A percentile compares a stretch with the other conserved stretches of the same genome.
These are phyloP conservation scores for Mormyrus iriodes DNA, from an alignment of 2,113 vertebrate species.

Conservation along the genomic window DNA sequence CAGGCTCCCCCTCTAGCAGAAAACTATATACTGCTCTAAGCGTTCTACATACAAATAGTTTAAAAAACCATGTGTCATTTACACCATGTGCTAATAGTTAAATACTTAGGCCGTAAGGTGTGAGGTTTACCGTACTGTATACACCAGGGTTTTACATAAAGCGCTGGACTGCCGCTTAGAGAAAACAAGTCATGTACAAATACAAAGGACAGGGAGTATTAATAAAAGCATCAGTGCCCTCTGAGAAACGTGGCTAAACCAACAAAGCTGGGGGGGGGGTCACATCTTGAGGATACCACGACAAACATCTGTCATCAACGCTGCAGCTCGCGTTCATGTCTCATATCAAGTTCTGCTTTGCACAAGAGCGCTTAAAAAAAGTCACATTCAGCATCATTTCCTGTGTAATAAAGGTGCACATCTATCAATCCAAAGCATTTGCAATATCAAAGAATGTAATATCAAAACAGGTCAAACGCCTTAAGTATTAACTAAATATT, in stretches of 20 bases:
- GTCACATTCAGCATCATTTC: not conserved
- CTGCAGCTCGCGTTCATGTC: not conserved
- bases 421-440: not conserved
- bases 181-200: not conserved
- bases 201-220: not conserved
- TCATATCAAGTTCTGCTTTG: not conserved
- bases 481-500: slow-evolving; percentile 2
- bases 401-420: not conserved
- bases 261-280: not conserved
- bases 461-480: not conserved
- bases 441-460: not conserved
- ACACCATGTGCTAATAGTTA: not conserved
- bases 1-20: not conserved
- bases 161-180: not conserved
- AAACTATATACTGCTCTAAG: not conserved
- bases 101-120: not conserved
- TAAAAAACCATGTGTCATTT: not conserved
- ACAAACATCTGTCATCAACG: not conserved
- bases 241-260: not conserved
- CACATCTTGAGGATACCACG: not conserved
- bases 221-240: not conserved
- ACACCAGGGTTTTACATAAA: not conserved
- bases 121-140: not conserved
- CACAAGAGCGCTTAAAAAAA: not conserved
- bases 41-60: not conserved